Conservation (phyloP, 1,140 invertebrate genomes). For the Panagrolaimus sp. region DNA sequence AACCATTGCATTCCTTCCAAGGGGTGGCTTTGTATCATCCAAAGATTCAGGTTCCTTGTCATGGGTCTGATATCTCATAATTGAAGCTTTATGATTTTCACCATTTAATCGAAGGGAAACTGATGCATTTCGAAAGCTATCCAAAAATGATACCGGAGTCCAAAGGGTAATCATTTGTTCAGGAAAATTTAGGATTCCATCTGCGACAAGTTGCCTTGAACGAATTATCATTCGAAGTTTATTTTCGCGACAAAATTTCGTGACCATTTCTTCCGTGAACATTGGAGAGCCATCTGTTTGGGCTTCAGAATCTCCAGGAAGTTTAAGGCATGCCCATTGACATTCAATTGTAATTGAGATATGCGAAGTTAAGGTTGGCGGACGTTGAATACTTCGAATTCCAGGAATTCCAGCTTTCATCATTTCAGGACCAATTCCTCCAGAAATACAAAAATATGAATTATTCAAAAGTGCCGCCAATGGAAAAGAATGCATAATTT, state of each 20-base stretch:
- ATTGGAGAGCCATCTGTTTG: constrained; percentile 21
- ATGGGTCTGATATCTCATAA: neutral
- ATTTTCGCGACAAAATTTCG: constrained; percentile 18
- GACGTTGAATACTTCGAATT: neutral
- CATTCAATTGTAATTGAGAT: neutral
- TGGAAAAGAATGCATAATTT: constrained; percentile 4
- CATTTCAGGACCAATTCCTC: constrained; percentile 26
- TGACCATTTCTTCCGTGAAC: constrained; percentile 17
- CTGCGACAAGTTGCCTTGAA: constrained; percentile 17
- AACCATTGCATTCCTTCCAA: constrained; percentile 25
- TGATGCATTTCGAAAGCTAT: constrained; percentile 24
- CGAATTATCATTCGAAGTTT: constrained; percentile 23
- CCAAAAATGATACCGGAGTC: constrained; percentile 23
- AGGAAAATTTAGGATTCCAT: constrained; percentile 25
- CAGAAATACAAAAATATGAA: constrained; percentile 21
- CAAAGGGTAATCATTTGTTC: constrained; percentile 23
- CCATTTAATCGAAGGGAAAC: constrained; percentile 13
- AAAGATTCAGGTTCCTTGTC: constrained; percentile 24
- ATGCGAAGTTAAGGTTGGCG: constrained; percentile 5
- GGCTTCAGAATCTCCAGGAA: neutral
- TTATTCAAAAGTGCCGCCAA: constrained; percentile 7
- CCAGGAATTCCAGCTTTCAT: constrained; percentile 15
- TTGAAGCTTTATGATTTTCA: constrained; percentile 16
- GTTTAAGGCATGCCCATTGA: constrained; percentile 17
- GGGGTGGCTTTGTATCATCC: constrained; percentile 24